Conservation (phyloP, 53 echinoderm and acorn worm species). For the Holothuria scabra region DNA sequence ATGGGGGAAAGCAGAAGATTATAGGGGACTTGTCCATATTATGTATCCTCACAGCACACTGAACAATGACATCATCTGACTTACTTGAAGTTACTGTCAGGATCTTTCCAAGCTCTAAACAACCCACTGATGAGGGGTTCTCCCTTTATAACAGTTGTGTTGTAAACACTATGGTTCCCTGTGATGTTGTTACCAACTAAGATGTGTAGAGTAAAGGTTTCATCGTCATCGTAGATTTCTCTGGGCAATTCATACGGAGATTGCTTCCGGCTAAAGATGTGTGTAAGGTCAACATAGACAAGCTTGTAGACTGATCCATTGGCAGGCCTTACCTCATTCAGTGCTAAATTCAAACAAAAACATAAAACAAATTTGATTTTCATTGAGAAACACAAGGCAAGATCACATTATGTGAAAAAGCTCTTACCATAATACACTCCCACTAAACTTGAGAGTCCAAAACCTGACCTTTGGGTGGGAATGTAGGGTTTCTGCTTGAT, state of each 20-base stretch:
- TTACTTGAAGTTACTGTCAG: not conserved
- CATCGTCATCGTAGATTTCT: not conserved
- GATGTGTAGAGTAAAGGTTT: not conserved
- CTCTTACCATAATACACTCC: no score
- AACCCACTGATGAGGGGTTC: not conserved
- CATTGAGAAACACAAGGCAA: no score
- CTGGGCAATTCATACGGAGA: not conserved
- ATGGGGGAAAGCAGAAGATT: no score
- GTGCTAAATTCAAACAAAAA: not conserved
- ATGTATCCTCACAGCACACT: no score
- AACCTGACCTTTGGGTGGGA: no score
- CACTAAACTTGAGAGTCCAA: no score
- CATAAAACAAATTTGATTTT: not conserved
- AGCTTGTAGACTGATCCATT: slow-evolving; percentile 8
- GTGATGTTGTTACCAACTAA: not conserved
- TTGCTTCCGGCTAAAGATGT: not conserved
- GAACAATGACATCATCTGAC: not conserved
- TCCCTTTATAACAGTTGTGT: not conserved
- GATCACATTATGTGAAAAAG: no score
- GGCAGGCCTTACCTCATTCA: not conserved
- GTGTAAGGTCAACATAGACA: not conserved
- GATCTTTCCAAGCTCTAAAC: slow-evolving; percentile 22
- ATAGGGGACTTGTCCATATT: no score
- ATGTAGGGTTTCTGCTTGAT: no score
- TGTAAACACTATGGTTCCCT: not conserved